Base-by-base conservation (phyloP, 2,888 invertebrate species). In the Rhingia rostrata region DNA sequence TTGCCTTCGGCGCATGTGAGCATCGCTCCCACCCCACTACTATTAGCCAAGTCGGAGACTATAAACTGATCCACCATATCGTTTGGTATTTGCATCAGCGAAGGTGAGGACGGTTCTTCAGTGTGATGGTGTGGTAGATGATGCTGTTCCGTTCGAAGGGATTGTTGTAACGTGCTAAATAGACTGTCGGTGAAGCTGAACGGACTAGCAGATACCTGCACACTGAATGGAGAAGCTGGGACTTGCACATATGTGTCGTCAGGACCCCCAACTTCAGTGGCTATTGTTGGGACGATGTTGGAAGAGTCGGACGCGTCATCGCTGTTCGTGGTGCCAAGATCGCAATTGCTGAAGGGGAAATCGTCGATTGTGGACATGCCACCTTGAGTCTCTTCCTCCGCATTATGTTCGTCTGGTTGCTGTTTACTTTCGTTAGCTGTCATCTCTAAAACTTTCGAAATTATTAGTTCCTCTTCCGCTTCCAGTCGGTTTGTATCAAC, bases 1-100 rank as follows among this genome's bases (percentile, higher is more conserved):
- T 86, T 87, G 22, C 87, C 87, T 39, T 88, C 88, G 39, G 87
- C 86, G 54, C 87, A 86, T 0, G 87, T 86, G 12, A 86, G 73
- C 66, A 87, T 86, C 30, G 86, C 86, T 30, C 79, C 86, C 22
- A 88, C 88, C 37, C 88, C 90, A 88, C 86, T 86, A 32, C 91
- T 89, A 85, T 83, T 86, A 6, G 86, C 83, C 49, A 87, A 64
- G 69, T 87, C 81, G 0, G 86, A 83, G 6, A 83, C 86, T 39
- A 86, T 86, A 58, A 81, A 87, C 61, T 82, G 86, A 45, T 87
- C 86, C 30, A 85, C 78, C 54, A 86, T 66, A 47, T 72, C 84
- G 51, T 51, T 47, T 10, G 84, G 80, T 22, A 84, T 66, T 54
- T 84, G 84, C 49, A 84, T 66, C 58, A 73, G 43, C 10, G 73